These are phyloP conservation scores for Alaudala cheleensis DNA, from an alignment of 2,113 vertebrate genomes.

Conservation along the genomic window DNA sequence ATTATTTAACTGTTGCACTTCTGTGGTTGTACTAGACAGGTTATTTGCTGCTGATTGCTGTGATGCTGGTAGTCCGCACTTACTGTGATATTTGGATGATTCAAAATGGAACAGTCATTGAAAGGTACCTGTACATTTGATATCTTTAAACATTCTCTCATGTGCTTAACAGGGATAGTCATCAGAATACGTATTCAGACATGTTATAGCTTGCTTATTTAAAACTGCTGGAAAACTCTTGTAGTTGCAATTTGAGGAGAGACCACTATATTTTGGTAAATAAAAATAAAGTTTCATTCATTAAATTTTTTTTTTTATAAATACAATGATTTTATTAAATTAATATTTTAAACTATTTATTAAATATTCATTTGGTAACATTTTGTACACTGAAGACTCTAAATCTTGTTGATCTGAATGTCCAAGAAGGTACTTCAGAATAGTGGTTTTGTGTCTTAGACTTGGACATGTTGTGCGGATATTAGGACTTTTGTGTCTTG, in stretches of 20 bases:
- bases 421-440: background rate
- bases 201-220: background rate
- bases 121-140: slow-evolving; percentile 82
- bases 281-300: background rate
- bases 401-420: background rate
- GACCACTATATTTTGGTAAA: background rate
- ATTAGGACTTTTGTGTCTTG: background rate
- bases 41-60: slow-evolving; percentile 91
- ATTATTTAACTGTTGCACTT: slow-evolving; percentile 32
- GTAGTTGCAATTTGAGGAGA: background rate
- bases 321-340: background rate
- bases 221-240: background rate
- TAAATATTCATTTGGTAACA: background rate
- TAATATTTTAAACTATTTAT: background rate
- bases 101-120: slow-evolving; percentile 97
- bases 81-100: slow-evolving; percentile 99
- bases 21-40: slow-evolving; percentile 78
- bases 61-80: slow-evolving; percentile 91
- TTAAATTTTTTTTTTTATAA: background rate
- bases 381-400: background rate
- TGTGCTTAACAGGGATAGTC: background rate
- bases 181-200: background rate
- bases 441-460: background rate
- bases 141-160: background rate
- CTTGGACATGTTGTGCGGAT: background rate